Evolutionary conservation across 1,140 invertebrate genomes (phyloP).

Genomic region (Pseudomyrmex gracilis): DNA sequence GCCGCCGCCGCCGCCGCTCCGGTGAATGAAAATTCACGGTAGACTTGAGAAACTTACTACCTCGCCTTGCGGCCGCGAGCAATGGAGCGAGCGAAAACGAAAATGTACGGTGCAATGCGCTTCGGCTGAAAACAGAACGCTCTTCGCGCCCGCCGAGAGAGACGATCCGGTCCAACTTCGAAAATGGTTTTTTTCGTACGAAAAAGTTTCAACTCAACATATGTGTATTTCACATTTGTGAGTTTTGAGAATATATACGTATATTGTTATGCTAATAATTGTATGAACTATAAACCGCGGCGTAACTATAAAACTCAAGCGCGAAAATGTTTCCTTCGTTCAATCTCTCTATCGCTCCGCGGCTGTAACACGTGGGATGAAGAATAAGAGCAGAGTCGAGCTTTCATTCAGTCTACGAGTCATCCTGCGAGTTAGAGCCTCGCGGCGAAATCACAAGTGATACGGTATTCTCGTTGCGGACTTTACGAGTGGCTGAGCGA

Average conservation of each 20-base stretch:
- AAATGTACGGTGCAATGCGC: slow-evolving; percentile 31
- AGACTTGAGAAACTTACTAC: slow-evolving; percentile 35
- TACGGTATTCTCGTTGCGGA: slow-evolving; percentile 55
- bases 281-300: neutral
- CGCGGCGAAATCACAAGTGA: slow-evolving; percentile 57
- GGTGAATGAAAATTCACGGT: slow-evolving; percentile 59
- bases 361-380: neutral
- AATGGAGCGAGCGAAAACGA: slow-evolving; percentile 45
- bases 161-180: slow-evolving; percentile 3
- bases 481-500: slow-evolving; percentile 75
- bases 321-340: neutral
- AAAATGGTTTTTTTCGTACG: neutral
- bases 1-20: slow-evolving; percentile 47
- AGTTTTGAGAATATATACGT: neutral
- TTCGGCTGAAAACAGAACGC: slow-evolving; percentile 26
- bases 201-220: neutral
- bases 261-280: neutral
- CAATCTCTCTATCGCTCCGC: neutral
- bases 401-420: slow-evolving; percentile 45
- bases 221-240: neutral
- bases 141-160: neutral
- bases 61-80: slow-evolving; percentile 16
- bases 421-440: slow-evolving; percentile 29
- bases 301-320: too few species aligned
- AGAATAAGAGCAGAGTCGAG: slow-evolving; percentile 32